Percentiles rank a stretch among this genome's conserved stretches.
Evolutionary conservation across 2,113 vertebrate species (phyloP).

Genomic region (Nansenia antarctica): DNA sequence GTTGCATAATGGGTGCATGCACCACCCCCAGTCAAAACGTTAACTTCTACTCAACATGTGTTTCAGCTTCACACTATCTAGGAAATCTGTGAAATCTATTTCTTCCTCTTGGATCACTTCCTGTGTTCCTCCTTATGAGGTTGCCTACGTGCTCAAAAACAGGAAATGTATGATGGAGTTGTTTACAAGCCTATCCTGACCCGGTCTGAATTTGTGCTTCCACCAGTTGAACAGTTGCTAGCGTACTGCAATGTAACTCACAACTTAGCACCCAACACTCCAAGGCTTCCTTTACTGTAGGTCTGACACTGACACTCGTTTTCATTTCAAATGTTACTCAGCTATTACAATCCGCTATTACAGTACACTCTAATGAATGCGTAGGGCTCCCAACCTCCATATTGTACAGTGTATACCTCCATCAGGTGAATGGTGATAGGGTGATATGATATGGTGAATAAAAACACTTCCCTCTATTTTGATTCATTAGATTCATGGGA

Average conservation of each 20-base stretch:
- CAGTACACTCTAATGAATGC: too few species aligned
- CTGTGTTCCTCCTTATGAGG: conserved; percentile 68
- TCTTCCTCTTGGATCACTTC: conserved; percentile 64
- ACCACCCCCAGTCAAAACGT: conserved; percentile 36
- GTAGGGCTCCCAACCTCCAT: background rate
- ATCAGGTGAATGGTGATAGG: background rate
- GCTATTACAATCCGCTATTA: background rate
- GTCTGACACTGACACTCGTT: background rate
- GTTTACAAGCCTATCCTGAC: conserved; percentile 55
- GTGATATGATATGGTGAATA: too few species aligned
- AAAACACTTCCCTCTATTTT: conserved; percentile 16
- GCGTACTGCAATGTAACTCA: background rate
- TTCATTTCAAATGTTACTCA: background rate
- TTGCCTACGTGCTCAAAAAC: conserved; percentile 66
- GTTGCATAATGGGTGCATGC: conserved; percentile 44
- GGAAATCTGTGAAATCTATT: conserved; percentile 56
- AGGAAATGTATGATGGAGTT: conserved; percentile 70
- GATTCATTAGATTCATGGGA: conserved; percentile 2
- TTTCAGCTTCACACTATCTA: conserved; percentile 59
- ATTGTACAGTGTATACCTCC: too few species aligned
- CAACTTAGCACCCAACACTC: background rate
- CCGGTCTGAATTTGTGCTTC: background rate
- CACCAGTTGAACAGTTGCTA: background rate
- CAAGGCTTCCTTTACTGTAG: too few species aligned
- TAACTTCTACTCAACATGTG: conserved; percentile 25